Base-by-base conservation (phyloP, 2,888 invertebrate genomes). In the Nomada fucata region DNA sequence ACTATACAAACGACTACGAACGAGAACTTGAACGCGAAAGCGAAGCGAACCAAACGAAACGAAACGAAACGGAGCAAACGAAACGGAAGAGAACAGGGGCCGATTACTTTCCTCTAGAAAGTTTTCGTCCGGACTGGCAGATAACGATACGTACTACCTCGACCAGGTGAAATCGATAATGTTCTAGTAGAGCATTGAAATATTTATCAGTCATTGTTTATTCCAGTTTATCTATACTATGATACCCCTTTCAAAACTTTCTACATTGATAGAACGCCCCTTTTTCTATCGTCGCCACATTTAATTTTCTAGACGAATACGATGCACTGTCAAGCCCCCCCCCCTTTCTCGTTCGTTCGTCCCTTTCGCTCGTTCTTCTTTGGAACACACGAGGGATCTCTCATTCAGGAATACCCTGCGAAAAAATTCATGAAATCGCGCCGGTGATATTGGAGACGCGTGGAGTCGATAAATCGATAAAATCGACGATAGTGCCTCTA, bases 401-500 rank as follows among this genome's bases (percentile, higher is more conserved):
- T 23, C 23, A 20, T 55, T 44, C 4, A 36, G 20, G 47, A 4
- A 63, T 42, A 1, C 36, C 36, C 36, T 36, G 7, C 36, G 36
- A 36, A 36, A 0, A 29, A 36, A 36, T 36, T 7, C 36, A 36
- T 7, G 36, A 36, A 36, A 36, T 36, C 5, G 36, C 5, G 5
- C 36, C 36, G 36, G 36, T 36, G 36, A 47, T 15, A 47, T 47
- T 11, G 47, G 47, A 15, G 47, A 47, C 63, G 47, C 61, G 63
- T 53, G 44, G 47, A 77, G 47, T 29, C 71, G 53, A 15, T 59
- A 55, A 63, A 53, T 69, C 61, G 67, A 64, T 36, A 69, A 71
- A 23, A 71, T 74, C 61, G 65, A 79, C 76, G 68, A 87, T 83
- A 86, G 88, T 88, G 88, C 88, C 88, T 88, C 82, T 74, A 77